Percentiles rank a stretch among this genome's conserved stretches.
Evolutionary conservation across 2,797 vertebrate genomes (phyloP).

Genomic region (Spinibarbus caldwelli): DNA sequence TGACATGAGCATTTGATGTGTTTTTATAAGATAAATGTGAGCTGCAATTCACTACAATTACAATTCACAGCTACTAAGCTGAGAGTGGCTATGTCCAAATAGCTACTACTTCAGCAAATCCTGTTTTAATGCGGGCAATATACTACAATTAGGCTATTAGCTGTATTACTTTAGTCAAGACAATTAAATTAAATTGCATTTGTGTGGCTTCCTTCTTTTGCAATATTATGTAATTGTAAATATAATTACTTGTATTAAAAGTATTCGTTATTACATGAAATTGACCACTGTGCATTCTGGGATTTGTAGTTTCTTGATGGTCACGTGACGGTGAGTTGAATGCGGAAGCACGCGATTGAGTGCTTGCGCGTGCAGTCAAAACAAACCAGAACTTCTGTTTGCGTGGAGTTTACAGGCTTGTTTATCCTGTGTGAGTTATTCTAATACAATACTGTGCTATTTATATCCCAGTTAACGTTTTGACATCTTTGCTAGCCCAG

Average conservation of each 20-base stretch:
- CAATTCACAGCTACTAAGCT: neutral
- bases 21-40: neutral
- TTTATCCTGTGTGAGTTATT: conserved; percentile 12
- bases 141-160: too few species aligned
- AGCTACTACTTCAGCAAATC: neutral
- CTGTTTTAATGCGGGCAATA: neutral
- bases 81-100: neutral
- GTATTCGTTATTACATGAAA: neutral
- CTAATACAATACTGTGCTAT: neutral
- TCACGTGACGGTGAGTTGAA: neutral
- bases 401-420: neutral
- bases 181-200: neutral
- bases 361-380: neutral
- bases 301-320: conserved; percentile 21
- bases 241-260: neutral
- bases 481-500: neutral
- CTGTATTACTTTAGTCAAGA: neutral
- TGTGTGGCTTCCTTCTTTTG: neutral
- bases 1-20: neutral
- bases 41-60: too few species aligned
- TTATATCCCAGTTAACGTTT: neutral
- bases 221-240: neutral
- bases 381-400: neutral
- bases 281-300: neutral
- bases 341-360: neutral